Evolutionary conservation across 1,140 invertebrate genomes (phyloP), one percentile per base, ranked within the genome.

Genomic region (Vollenhovia emeryi): DNA sequence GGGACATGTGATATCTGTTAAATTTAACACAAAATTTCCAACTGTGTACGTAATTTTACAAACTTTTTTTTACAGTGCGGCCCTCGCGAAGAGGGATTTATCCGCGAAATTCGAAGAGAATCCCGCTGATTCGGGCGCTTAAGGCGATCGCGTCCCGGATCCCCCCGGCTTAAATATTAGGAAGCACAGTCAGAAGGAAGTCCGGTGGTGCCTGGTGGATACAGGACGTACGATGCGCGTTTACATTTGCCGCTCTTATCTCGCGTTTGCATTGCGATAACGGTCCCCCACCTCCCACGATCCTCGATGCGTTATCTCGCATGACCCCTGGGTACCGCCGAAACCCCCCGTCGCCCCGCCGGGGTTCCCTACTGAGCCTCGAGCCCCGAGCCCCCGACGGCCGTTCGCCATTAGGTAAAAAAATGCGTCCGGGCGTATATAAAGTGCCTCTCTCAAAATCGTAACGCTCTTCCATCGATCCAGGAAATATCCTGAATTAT

Each of bases 231-330:
- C 91, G 92, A 94, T 91, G 91, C 86, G 90, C 92, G 91, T 92
- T 93, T 92, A 91, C 94, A 93, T 95, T 95, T 94, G 92, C 91
- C 60, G 91, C 91, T 83, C 93, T 95, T 95, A 95, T 95, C 94
- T 94, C 84, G 91, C 88, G 94, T 95, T 94, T 95, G 91, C 90
- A 91, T 84, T 94, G 91, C 92, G 94, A 95, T 95, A 95, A 95
- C 89, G 85, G 86, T 71, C 85, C 74, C 62, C 86, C 84, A 85
- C 68, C 82, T 79, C 80, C 85, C 57, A 64, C 62, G 69, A 75
- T 82, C 52, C 75, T 50, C 59, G 50, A 74, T 83, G 71, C 43
- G 57, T 73, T 86, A 82, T 89, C 82, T 84, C n/a, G 21, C 45
- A 36, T 75, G 73, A 84, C 45, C 71, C 59, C n/a, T 43, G 50